Conservation (phyloP, 2,888 invertebrate genomes). For the Oxyteleia sp. region DNA sequence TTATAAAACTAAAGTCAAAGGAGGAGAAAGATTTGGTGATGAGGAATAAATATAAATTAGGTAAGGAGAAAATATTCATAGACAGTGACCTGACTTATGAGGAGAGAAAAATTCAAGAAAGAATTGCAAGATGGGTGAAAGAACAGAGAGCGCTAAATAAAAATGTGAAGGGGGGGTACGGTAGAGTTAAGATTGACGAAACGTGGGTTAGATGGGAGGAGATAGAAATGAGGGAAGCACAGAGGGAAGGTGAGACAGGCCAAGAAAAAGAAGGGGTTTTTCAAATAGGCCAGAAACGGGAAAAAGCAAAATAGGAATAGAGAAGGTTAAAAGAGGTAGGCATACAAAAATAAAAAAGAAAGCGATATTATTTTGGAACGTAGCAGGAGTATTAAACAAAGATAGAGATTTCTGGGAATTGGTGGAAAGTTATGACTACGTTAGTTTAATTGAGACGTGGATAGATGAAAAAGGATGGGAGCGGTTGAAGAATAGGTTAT, state of each 20-base stretch:
- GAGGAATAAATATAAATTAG: slow-evolving; percentile 11
- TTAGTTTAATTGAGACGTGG: slow-evolving; percentile 69
- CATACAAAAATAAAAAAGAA: not conserved
- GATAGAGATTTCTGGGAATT: slow-evolving; percentile 15
- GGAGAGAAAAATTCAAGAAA: not conserved
- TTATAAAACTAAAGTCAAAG: not conserved
- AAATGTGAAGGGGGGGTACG: not conserved
- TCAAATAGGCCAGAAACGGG: not conserved
- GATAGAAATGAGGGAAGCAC: not conserved
- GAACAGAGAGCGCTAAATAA: not conserved
- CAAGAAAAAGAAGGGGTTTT: not conserved
- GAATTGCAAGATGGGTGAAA: not conserved
- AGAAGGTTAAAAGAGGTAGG: not conserved
- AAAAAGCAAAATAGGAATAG: not conserved
- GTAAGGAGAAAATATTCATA: not conserved
- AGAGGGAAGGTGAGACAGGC: not conserved
- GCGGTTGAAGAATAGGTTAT: slow-evolving; percentile 19
- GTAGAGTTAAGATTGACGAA: not conserved
- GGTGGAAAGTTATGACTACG: slow-evolving; percentile 37
- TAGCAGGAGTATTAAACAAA: slow-evolving; percentile 6
- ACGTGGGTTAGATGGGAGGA: not conserved
- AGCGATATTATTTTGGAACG: slow-evolving; percentile 12
- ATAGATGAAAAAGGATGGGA: slow-evolving; percentile 63
- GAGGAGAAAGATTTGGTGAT: not conserved
- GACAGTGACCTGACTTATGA: not conserved